These are phyloP conservation scores for Lepidochrysops patricia DNA, from an alignment of 2,888 invertebrate genomes.

Conservation along the genomic window DNA sequence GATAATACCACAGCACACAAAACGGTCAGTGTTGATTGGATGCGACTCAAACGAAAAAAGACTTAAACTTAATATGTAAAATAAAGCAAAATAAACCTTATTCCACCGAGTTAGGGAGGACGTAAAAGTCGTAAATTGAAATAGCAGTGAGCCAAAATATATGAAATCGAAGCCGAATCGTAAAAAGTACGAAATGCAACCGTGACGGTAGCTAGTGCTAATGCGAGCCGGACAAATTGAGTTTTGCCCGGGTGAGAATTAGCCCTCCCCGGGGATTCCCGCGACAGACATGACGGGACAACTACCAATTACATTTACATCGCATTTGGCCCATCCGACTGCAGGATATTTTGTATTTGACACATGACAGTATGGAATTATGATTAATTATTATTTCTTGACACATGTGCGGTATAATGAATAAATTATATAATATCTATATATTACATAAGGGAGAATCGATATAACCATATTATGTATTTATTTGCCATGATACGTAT, in stretches of 20 bases:
- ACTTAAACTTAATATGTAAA: constrained; percentile 27
- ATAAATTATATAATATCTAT: no score
- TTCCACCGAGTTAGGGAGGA: constrained; percentile 13
- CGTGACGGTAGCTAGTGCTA: constrained; percentile 67
- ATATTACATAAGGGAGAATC: no score
- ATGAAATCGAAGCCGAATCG: constrained; percentile 39
- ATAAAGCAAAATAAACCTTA: constrained; percentile 32
- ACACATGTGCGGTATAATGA: not conserved
- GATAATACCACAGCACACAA: constrained; percentile 23
- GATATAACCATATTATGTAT: no score
- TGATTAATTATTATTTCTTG: not conserved
- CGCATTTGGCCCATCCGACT: constrained; percentile 13
- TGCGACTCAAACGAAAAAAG: constrained; percentile 30
- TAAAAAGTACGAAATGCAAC: constrained; percentile 62
- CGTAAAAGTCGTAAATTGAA: constrained; percentile 60
- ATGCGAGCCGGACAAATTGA: constrained; percentile 70
- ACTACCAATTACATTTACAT: constrained; percentile 26
- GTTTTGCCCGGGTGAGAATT: constrained; percentile 65
- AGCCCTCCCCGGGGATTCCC: constrained; percentile 51
- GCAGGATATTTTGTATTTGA: constrained; percentile 8
- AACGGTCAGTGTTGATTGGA: constrained; percentile 66
- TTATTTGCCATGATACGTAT: no score
- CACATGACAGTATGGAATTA: not conserved
- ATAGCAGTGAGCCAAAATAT: constrained; percentile 45
- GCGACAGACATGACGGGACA: constrained; percentile 30